Base-by-base conservation (phyloP, 2,113 vertebrate genomes). In the Ahaetulla prasina region DNA sequence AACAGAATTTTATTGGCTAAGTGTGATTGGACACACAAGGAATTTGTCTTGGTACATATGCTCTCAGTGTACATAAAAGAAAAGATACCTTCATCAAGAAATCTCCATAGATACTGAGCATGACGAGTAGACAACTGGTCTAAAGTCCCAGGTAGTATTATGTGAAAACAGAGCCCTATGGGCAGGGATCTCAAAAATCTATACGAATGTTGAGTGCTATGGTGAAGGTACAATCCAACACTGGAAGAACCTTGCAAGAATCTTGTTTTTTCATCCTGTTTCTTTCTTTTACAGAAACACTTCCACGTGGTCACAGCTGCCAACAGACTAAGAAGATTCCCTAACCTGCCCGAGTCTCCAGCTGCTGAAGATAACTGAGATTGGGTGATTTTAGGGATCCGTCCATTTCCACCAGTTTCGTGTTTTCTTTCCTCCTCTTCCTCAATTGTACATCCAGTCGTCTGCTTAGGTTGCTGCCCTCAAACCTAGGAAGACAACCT, bases 241-340 rank as follows among this genome's bases (percentile, higher is more conserved):
- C 7, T 3, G 14, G 12, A 18, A 27, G 35, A 20, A 80, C 20
- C 35, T 80, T 4, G 18, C 18, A 22, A 22, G 68, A 39, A 3
- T 80, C 8, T 80, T 14, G 45, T 16, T 2, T 53, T 89, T 94
- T 5, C 80, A 49, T 22, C 49, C 14, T 0, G 5, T 68, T 35
- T 85, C 1, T 89, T 96, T 92, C 89, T 35, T 96, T 96, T 68
- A 95, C 96, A 99, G 98, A 99, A 99, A 97, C 98, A 99, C 93
- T 99, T 98, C 93, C 97, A 98, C 0, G 98, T 96, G 57, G 98
- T 99, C 57, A 96, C 98, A 60, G 98, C 98, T 68, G 98, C 98
- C 43, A 98, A 98, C 97, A 97, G 98, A 86, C 96, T 99, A 95
- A 98, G 97, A 96, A 98, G 98, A 92, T 98, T 98, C 94, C 97